These are phyloP conservation scores for Poeciliopsis retropinna DNA, from an alignment of 2,113 vertebrate species.

Conservation along the genomic window DNA sequence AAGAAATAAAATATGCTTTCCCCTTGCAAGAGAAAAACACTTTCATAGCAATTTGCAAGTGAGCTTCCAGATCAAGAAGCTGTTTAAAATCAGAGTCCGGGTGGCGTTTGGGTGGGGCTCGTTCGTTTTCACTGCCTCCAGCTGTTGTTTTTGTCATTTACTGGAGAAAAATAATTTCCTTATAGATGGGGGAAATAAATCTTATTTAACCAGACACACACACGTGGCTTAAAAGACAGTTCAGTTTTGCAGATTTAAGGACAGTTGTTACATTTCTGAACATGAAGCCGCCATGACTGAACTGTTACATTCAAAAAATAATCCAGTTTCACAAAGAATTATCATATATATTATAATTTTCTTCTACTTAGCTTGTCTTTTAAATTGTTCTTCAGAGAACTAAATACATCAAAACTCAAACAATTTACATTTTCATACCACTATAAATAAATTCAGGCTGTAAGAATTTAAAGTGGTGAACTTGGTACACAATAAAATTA, in stretches of 20 bases:
- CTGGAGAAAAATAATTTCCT: conserved; percentile 2
- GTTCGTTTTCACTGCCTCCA: conserved; percentile 44
- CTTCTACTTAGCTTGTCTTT: too few species aligned
- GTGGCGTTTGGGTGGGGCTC: conserved; percentile 20
- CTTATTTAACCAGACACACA: conserved; percentile 8
- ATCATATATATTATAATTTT: too few species aligned
- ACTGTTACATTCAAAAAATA: too few species aligned
- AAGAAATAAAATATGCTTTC: not conserved
- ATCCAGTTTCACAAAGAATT: too few species aligned
- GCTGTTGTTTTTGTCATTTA: conserved; percentile 20
- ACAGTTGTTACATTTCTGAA: not conserved
- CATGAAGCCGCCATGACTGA: too few species aligned
- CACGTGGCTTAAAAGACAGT: not conserved
- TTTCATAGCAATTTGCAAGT: conserved; percentile 18
- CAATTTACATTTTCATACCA: too few species aligned
- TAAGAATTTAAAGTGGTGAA: too few species aligned
- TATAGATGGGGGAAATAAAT: conserved; percentile 10
- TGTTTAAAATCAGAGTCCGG: conserved; percentile 20
- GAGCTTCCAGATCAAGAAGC: conserved; percentile 31
- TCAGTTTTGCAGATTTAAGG: not conserved
- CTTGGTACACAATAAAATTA: too few species aligned
- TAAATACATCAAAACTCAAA: too few species aligned
- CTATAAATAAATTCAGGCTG: too few species aligned
- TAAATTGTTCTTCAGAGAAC: too few species aligned
- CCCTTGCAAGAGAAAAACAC: conserved; percentile 13